A percentile compares a stretch with the other conserved stretches of the same genome.
phyloP scores from a whole-genome alignment of 2,113 vertebrate genomes.

The Datnioides undecimradiatus region DNA sequence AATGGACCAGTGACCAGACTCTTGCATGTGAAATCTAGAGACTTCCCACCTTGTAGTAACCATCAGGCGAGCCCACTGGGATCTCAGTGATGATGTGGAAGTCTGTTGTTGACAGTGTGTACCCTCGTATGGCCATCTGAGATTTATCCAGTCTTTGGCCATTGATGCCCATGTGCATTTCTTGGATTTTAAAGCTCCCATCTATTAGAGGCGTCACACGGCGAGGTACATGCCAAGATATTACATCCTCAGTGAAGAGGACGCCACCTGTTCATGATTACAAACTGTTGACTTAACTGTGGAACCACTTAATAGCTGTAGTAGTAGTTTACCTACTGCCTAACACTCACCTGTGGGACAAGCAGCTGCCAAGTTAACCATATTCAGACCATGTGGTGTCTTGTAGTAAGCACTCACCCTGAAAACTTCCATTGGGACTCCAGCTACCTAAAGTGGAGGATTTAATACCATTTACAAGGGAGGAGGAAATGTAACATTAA shows the following conservation, averaged over 20 bases:
- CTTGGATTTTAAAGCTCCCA: conserved; percentile 61
- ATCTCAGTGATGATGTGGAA: conserved; percentile 80
- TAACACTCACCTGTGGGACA: conserved; percentile 77
- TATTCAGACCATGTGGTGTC: conserved; percentile 51
- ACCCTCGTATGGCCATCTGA: conserved; percentile 80
- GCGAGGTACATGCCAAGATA: conserved; percentile 87
- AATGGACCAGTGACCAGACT: neutral
- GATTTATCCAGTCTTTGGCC: conserved; percentile 78
- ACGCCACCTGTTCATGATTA: conserved; percentile 78
- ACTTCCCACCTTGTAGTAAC: conserved; percentile 86
- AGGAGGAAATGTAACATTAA: accelerated
- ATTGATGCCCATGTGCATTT: conserved; percentile 84
- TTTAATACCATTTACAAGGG: neutral
- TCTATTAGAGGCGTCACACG: conserved; percentile 71
- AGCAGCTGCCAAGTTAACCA: conserved; percentile 71
- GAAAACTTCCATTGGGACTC: conserved; percentile 84
- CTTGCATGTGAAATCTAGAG: neutral
- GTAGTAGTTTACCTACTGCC: too few species aligned
- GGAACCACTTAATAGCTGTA: too few species aligned
- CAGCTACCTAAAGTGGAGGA: conserved; percentile 74
- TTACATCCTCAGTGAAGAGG: conserved; percentile 70
- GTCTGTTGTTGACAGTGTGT: conserved; percentile 69
- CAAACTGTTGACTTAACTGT: neutral
- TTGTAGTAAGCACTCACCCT: conserved; percentile 84
- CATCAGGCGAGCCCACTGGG: conserved; percentile 86